These are phyloP conservation scores for Propithecus deckenii DNA, from an alignment of 2,797 vertebrate species.

Conservation along the genomic window DNA sequence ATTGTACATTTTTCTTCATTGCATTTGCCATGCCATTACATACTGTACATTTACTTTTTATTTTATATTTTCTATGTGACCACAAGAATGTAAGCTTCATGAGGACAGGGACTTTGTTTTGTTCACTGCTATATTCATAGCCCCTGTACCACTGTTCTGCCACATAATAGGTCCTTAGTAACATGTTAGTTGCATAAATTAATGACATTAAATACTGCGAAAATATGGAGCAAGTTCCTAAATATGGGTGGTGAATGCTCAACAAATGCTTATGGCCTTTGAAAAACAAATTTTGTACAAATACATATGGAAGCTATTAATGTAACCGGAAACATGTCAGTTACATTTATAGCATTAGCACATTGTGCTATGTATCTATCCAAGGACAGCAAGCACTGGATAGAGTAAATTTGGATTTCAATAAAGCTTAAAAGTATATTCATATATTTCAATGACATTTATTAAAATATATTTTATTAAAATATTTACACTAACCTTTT, in stretches of 20 bases:
- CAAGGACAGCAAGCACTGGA: neutral
- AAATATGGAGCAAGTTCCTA: neutral
- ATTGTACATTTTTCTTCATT: neutral
- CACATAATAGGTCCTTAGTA: neutral
- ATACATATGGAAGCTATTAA: neutral
- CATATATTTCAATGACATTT: conserved; percentile 44
- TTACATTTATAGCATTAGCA: neutral
- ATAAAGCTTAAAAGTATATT: conserved; percentile 34
- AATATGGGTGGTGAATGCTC: neutral
- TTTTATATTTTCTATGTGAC: neutral
- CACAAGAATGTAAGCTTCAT: neutral
- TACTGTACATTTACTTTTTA: neutral
- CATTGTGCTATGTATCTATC: conserved; percentile 51
- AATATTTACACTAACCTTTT: conserved; percentile 79
- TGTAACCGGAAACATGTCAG: neutral
- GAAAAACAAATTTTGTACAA: neutral
- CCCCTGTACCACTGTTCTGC: neutral
- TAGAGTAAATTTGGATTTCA: conserved; percentile 32
- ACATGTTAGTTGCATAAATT: neutral
- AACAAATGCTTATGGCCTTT: conserved; percentile 38
- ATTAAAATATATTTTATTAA: conserved; percentile 73
- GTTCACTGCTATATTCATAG: neutral
- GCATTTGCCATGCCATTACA: neutral
- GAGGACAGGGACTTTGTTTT: neutral
- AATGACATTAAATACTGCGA: neutral